Base-by-base conservation (phyloP, 1,140 invertebrate species). In the Colletes latitarsis region DNA sequence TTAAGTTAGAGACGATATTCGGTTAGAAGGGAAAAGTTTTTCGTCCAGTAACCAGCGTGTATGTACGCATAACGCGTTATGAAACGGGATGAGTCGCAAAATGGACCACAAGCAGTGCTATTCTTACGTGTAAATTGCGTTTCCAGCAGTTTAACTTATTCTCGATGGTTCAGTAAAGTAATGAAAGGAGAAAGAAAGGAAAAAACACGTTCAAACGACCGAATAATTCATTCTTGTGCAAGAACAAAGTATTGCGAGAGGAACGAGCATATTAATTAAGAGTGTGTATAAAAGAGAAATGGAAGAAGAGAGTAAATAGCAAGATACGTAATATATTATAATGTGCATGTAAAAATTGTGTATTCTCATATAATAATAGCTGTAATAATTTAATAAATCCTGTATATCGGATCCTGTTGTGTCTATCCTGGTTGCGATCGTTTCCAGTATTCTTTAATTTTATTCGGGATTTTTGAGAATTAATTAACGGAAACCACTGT, bases 361-460 rank as follows among this genome's bases (percentile, higher is more conserved):
- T 90, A 89, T 90, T 90, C 89, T 90, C 87, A 70, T 89, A 90
- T 89, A 86, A 86, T 89, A 79, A 85, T 88, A 87, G 80, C 79
- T 87, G 87, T 90, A 90, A 89, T 90, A 89, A 90, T 88, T 90
- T 89, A 90, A 90, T 90, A 90, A 90, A 90, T 83, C 77, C 81
- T 86, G 81, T 89, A 88, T 89, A 90, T 88, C 84, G 82, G 75
- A 86, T 17, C 6, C 41, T 9, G 5, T 17, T 17, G 17, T 49
- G 10, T 49, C 10, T 49, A 10, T 12, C 8, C 9, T 49, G 49
- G 49, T 49, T 12, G 30, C 30, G 30, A 30, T 46, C 1, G 43
- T 46, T 8, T 46, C n/a, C n/a, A n/a, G n/a, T n/a, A n/a, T n/a
- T n/a, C 30, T 30, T 30, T 30, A 30, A 30, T 30, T 30, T 30